Conservation (phyloP, 2,113 vertebrate genomes). For the Esox niger region DNA sequence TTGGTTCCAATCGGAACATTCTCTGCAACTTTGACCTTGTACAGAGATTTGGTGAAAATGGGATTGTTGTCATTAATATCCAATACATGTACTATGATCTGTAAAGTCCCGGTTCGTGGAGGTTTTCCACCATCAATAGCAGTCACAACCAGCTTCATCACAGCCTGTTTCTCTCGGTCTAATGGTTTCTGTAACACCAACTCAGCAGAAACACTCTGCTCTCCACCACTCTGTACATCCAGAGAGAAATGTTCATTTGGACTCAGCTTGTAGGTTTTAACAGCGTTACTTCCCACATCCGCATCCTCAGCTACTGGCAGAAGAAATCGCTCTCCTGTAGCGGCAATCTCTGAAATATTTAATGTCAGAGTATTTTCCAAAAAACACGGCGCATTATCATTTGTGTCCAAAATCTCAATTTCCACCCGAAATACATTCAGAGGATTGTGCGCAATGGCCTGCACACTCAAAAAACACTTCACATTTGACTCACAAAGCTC, state of each 20-base stretch:
- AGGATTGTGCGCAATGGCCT: slow-evolving; percentile 63
- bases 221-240: slow-evolving; percentile 63
- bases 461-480: slow-evolving; percentile 30
- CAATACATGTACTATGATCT: slow-evolving; percentile 57
- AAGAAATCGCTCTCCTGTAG: slow-evolving; percentile 48
- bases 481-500: background rate
- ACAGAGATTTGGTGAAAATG: slow-evolving; percentile 54
- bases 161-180: slow-evolving; percentile 56
- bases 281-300: slow-evolving; percentile 47
- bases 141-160: slow-evolving; percentile 38
- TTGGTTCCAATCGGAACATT: slow-evolving; percentile 46
- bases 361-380: background rate
- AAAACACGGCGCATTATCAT: slow-evolving; percentile 61
- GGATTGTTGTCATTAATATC: slow-evolving; percentile 74
- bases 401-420: slow-evolving; percentile 62
- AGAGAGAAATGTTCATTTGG: slow-evolving; percentile 59
- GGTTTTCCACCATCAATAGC: slow-evolving; percentile 57
- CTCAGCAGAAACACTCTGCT: slow-evolving; percentile 62
- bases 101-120: slow-evolving; percentile 40
- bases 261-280: slow-evolving; percentile 69
- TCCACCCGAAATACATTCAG: slow-evolving; percentile 55
- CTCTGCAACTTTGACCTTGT: slow-evolving; percentile 52
- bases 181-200: slow-evolving; percentile 68
- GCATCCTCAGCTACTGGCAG: slow-evolving; percentile 62
- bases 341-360: background rate